Conservation (phyloP, 1,140 invertebrate species). For the Drosophila lowei region DNA sequence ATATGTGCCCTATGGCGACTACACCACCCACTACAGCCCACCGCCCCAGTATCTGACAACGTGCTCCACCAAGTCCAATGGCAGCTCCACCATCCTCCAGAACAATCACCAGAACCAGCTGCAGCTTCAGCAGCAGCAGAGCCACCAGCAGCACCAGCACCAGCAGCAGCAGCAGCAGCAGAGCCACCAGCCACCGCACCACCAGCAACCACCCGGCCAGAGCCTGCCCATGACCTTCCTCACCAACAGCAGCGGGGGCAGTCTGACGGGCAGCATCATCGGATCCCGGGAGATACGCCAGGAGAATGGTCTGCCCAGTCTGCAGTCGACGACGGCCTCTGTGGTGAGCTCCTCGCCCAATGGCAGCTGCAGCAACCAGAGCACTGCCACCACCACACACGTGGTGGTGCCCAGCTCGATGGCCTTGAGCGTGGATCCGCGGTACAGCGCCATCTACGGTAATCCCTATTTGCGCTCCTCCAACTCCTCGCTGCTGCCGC, state of each 20-base stretch:
- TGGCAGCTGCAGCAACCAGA: constrained; percentile 80
- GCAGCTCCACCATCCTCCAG: constrained; percentile 76
- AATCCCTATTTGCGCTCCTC: constrained; percentile 91
- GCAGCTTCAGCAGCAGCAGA: constrained; percentile 73
- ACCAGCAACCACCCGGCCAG: constrained; percentile 36
- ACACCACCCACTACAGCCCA: constrained; percentile 90
- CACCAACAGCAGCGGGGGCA: constrained; percentile 73
- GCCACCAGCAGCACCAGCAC: constrained; percentile 61
- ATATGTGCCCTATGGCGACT: constrained; percentile 95
- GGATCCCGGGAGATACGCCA: constrained; percentile 76
- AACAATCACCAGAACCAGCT: constrained; percentile 80
- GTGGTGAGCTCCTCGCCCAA: constrained; percentile 82
- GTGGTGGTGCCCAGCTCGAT: constrained; percentile 71
- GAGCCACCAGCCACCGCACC: constrained; percentile 41
- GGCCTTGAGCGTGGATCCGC: constrained; percentile 89
- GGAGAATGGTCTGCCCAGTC: constrained; percentile 77
- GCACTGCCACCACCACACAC: constrained; percentile 74
- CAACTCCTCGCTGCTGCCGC: constrained; percentile 84
- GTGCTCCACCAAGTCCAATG: constrained; percentile 78
- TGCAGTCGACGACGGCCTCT: constrained; percentile 79
- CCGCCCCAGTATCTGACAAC: constrained; percentile 84
- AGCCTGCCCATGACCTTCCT: constrained; percentile 79
- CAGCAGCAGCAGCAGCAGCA: constrained; percentile 37
- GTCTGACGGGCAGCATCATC: constrained; percentile 80
- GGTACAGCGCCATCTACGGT: constrained; percentile 94